Conservation (phyloP, 2,113 vertebrate species). For the Irena cyanogastra region DNA sequence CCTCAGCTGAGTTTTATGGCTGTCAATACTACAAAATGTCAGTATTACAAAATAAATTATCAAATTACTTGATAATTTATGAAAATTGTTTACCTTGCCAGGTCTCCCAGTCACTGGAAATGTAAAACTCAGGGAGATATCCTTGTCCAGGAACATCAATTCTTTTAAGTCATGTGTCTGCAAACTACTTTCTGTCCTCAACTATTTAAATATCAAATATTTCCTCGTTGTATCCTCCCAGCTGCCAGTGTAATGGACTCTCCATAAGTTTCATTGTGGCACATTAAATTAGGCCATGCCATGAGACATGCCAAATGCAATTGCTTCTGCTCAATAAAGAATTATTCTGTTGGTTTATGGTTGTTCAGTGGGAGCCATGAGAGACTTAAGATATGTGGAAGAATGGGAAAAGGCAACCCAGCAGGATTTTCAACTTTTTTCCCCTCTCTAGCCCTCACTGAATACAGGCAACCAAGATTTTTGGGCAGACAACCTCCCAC, state of each 20-base stretch:
- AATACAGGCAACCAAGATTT: neutral
- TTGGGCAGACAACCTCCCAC: neutral
- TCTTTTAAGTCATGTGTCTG: rapidly evolving
- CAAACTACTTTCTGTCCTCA: neutral
- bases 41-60: too few species aligned
- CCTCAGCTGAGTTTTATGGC: neutral
- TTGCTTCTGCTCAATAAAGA: neutral
- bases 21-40: neutral
- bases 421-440: neutral
- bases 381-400: neutral
- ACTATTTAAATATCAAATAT: neutral
- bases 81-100: neutral
- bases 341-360: neutral
- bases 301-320: neutral
- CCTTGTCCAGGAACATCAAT: neutral
- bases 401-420: neutral
- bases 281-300: neutral
- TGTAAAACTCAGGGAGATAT: neutral
- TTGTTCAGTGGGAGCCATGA: neutral
- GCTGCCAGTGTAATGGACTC: neutral
- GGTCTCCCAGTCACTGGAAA: neutral
- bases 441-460: neutral
- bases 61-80: neutral
- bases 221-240: neutral
- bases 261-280: neutral